A percentile compares a stretch with the other conserved stretches of the same genome.
phyloP scores from a whole-genome alignment of 2,888 invertebrate species.

The Apamea crenata region DNA sequence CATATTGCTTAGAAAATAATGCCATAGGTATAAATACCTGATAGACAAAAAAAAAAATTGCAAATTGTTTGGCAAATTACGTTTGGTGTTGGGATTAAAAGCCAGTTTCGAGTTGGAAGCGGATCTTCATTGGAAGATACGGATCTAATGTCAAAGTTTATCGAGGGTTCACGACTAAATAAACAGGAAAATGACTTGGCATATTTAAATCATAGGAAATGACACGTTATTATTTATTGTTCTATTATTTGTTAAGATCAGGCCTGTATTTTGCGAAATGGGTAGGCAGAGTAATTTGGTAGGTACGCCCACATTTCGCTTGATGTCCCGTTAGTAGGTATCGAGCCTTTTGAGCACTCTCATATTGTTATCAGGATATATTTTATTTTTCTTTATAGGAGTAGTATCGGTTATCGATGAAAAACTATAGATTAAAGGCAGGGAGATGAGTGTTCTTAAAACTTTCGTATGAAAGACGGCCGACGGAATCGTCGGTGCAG shows the following conservation, averaged over 20 bases:
- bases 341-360: not conserved
- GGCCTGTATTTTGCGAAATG: not conserved
- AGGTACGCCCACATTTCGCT: not conserved
- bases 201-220: slow-evolving; percentile 8
- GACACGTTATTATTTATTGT: slow-evolving; percentile 38
- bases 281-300: not conserved
- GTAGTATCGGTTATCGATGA: too few relatives aligned
- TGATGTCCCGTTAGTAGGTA: not conserved
- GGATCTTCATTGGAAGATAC: slow-evolving; percentile 38
- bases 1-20: not conserved
- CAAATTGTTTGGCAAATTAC: not conserved
- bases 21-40: not conserved
- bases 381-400: not conserved
- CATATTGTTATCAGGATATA: not conserved
- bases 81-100: not conserved
- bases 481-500: too few relatives aligned
- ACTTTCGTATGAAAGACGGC: not conserved
- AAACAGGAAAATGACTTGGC: slow-evolving; percentile 45
- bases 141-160: slow-evolving; percentile 56
- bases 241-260: not conserved
- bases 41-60: too few relatives aligned
- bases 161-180: slow-evolving; percentile 27
- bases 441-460: not conserved
- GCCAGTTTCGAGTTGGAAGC: not conserved
- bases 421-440: not conserved